Conservation (phyloP, 1,140 invertebrate genomes). For the Papilio dardanus region DNA sequence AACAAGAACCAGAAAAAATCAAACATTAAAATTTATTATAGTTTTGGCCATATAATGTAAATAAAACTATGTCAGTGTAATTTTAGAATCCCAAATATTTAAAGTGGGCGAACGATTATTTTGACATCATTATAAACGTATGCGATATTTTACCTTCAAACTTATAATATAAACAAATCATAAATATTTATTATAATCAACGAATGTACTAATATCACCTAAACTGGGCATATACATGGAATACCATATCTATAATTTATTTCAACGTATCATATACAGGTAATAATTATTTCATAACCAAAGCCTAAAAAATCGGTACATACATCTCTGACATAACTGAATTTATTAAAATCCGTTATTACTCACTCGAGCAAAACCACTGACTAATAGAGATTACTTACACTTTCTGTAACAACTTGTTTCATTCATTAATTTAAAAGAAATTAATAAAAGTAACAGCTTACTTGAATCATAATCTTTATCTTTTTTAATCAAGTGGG, state of each 20-base stretch:
- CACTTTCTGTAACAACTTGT: not conserved
- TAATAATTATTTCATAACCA: constrained; percentile 16
- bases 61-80: not conserved
- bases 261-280: not conserved
- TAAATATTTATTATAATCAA: constrained; percentile 6
- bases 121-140: constrained; percentile 10
- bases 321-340: constrained; percentile 1
- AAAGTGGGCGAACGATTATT: not conserved
- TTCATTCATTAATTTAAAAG: not conserved
- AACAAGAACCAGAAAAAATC: not conserved
- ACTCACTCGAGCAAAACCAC: not conserved
- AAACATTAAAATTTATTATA: constrained; percentile 14
- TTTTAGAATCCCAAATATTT: constrained; percentile 19
- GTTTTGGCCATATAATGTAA: not conserved
- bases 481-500: too few relatives aligned
- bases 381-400: not conserved
- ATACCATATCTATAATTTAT: not conserved
- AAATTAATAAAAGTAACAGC: not conserved
- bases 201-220: not conserved
- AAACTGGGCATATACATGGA: not conserved
- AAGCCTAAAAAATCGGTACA: not conserved
- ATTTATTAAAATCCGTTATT: not conserved
- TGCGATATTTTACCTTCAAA: constrained; percentile 20
- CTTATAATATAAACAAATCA: constrained; percentile 4
- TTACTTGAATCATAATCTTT: not conserved